Conservation (phyloP, 1,140 invertebrate genomes). For the Samia ricini region DNA sequence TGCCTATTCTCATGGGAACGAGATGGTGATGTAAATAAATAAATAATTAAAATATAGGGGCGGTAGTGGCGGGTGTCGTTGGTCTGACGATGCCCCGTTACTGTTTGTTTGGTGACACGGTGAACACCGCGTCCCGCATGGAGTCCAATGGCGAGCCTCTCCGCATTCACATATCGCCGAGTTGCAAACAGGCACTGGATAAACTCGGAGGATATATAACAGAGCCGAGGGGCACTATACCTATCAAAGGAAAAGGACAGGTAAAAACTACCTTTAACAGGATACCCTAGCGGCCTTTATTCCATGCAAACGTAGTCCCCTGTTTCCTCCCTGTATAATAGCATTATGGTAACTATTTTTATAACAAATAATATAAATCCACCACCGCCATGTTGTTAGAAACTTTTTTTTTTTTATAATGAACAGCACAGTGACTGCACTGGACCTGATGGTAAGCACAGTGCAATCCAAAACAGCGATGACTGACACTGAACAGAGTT, state of each 20-base stretch:
- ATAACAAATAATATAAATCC: too few relatives aligned
- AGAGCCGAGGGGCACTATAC: constrained; percentile 90
- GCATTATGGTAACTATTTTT: too few relatives aligned
- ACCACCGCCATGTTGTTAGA: too few relatives aligned
- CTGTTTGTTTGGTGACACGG: constrained; percentile 96
- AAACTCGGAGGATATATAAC: constrained; percentile 89
- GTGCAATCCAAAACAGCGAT: too few relatives aligned
- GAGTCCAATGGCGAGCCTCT: constrained; percentile 93
- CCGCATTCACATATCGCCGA: constrained; percentile 90
- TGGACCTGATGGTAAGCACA: too few relatives aligned
- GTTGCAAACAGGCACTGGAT: constrained; percentile 85
- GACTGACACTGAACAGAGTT: too few relatives aligned
- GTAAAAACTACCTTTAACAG: constrained; percentile 63
- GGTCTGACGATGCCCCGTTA: constrained; percentile 98
- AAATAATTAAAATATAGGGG: constrained; percentile 78
- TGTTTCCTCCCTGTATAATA: too few relatives aligned
- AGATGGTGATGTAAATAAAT: not conserved
- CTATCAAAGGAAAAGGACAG: constrained; percentile 94
- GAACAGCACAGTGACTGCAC: too few relatives aligned
- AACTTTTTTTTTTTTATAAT: too few relatives aligned
- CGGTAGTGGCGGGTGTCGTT: constrained; percentile 96
- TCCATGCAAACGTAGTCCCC: too few relatives aligned
- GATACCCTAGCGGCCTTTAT: too few relatives aligned
- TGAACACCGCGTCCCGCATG: constrained; percentile 96
- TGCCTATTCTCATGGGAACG: not conserved